Evolutionary conservation across 2,888 invertebrate genomes (phyloP).

Genomic region (Hirtodrosophila histrioides): DNA sequence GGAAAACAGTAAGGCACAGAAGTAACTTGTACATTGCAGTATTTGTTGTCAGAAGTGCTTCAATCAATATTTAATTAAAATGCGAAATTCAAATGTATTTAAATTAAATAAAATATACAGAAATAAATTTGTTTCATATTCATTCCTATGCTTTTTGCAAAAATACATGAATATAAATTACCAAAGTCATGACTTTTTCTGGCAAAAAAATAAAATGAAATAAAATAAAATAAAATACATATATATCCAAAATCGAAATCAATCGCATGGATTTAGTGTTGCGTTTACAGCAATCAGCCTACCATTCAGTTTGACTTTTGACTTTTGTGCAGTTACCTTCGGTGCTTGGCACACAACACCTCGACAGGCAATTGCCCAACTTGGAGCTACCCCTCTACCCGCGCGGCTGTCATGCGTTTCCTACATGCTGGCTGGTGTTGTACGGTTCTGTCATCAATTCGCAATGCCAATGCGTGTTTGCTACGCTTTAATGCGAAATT

Average conservation of each 20-base stretch:
- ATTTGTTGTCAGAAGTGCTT: conserved; percentile 17
- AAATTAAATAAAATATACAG: too few relatives aligned
- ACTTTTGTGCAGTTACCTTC: conserved; percentile 20
- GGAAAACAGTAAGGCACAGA: too few relatives aligned
- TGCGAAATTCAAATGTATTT: background rate
- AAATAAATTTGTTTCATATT: conserved; percentile 29
- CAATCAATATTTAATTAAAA: conserved; percentile 7
- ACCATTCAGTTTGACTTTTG: conserved; percentile 17
- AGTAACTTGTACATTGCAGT: background rate
- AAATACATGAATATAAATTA: conserved; percentile 11
- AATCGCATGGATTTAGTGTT: conserved; percentile 36
- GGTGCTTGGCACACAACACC: conserved; percentile 17
- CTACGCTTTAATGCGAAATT: conserved; percentile 73
- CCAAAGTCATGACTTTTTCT: conserved; percentile 29
- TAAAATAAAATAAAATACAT: conserved; percentile 10
- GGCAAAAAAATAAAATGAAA: conserved; percentile 12
- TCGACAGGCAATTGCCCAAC: conserved; percentile 7
- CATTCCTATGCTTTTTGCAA: conserved; percentile 18
- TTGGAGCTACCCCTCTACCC: background rate
- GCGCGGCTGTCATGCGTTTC: conserved; percentile 30
- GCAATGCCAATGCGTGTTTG: conserved; percentile 65
- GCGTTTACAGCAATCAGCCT: conserved; percentile 45
- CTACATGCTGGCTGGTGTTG: conserved; percentile 32
- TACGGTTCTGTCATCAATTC: conserved; percentile 59
- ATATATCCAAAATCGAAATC: conserved; percentile 21